Base-by-base conservation (phyloP, 2,113 vertebrate genomes). In the Bambusicola thoracicus region DNA sequence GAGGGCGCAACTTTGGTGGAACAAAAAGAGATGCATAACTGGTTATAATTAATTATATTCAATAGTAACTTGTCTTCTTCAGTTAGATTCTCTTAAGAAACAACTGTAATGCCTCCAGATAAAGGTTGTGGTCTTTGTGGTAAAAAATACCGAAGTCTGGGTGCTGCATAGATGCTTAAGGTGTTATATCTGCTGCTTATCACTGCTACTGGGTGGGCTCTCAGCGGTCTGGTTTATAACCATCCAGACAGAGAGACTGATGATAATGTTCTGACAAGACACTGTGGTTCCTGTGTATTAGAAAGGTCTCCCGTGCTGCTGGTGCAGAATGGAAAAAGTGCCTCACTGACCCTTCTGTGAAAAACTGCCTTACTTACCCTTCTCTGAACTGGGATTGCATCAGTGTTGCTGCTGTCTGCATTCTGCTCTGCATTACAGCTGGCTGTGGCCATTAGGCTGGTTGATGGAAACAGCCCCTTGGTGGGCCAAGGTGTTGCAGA, bases 251-350 rank as follows among this genome's bases (percentile, higher is more conserved):
- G 8, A 55, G 29, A 18, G 15, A 16, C 36, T 19, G 0, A 0
- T 18, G 27, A 16, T 11, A 38, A 8, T 0, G 0, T 5, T 25
- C 12, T 32, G 24, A 27, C 25, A 32, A 53, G 3, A 21, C 14
- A 9, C 25, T 2, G 7, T 7, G 53, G 43, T 34, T 43, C 3
- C 49, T 22, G 4, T 27, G 53, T n/a, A 14, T 27, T 46, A 6
- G 0, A 53, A 58, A 36, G 43, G 41, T 44, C 68, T 68, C 38
- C 6, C 2, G 1, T 4, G 1, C 9, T 1, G 1, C 38, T 56
- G 20, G 27, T 65, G 59, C 63, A 77, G 32, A 77, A 21, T 49
- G 73, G 56, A 56, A 34, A 70, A 19, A 2, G 34, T 55, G 44
- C 34, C 51, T 12, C 0, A 0, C 38, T 24, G 1, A 16, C 13